Evolutionary conservation across 1,140 invertebrate genomes (phyloP), one percentile per base, ranked within the genome.

Genomic region (Dendrolimus kikuchii): DNA sequence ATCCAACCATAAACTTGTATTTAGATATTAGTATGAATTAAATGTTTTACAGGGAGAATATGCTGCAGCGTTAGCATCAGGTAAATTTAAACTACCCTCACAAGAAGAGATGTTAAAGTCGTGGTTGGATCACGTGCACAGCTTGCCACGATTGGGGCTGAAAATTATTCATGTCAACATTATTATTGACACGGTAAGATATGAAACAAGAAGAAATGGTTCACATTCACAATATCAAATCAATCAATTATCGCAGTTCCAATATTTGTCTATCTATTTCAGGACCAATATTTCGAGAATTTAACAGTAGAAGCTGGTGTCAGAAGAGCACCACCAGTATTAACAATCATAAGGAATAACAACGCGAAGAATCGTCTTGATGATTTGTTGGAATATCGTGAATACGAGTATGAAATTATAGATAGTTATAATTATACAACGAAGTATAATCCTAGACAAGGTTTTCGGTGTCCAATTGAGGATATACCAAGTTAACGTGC

Each of bases 241-340:
- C 23, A 23, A 23, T 23, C 1, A 23, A 23, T 23, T 23, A 3
- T 23, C 3, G 3, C 23, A 23, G 23, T 23, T 23, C 23, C 2
- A 5, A 10, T 10, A 36, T 10, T 46, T 46, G 23, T 5, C 5
- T 46, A 46, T 8, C 36, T 44, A 37, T 51, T 51, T 45, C 59
- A 86, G 82, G 77, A 82, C 38, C 54, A 75, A 43, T 86, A 84
- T 53, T 83, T 86, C 41, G 79, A 46, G 0, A 80, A 78, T 9
- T 53, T 86, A 38, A 73, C 77, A 0, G 44, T 55, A 42, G 80
- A 86, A 58, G 77, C 78, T 0, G 77, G 76, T 6, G 55, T 81
- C 2, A 53, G 51, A 0, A 59, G 77, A 5, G 65, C 64, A 0
- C 74, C 77, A 0, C 71, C 76, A 23, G 79, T 86, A 0, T 51